phyloP scores from a whole-genome alignment of 1,140 invertebrate genomes.

The Druon quercuslanigerum region DNA sequence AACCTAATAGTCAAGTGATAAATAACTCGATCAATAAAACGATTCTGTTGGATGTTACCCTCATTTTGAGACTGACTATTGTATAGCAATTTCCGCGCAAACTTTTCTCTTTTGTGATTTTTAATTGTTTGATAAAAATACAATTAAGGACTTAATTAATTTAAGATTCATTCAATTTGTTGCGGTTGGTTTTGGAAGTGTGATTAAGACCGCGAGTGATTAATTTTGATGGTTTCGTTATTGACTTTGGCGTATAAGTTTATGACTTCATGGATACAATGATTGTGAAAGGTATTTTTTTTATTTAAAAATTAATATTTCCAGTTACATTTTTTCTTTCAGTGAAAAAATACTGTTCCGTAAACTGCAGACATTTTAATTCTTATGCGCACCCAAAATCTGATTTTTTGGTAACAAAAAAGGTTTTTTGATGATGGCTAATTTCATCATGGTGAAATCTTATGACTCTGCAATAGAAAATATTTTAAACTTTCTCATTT shows the following conservation, averaged over 20 bases:
- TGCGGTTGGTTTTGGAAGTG: neutral
- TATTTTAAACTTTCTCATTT: no score
- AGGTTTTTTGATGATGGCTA: no score
- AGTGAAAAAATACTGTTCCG: no score
- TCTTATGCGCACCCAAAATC: no score
- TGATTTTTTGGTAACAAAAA: no score
- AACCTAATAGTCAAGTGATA: constrained; percentile 17
- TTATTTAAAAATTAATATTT: no score
- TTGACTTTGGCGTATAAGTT: neutral
- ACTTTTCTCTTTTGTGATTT: constrained; percentile 1
- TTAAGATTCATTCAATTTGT: neutral
- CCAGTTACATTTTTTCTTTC: no score
- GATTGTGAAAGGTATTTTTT: constrained; percentile 1
- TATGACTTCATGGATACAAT: neutral
- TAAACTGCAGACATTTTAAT: no score
- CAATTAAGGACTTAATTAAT: no score
- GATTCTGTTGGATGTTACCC: neutral
- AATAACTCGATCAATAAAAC: constrained; percentile 28
- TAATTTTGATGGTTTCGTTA: neutral
- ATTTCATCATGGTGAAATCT: no score
- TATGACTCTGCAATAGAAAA: no score
- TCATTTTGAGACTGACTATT: constrained; percentile 6
- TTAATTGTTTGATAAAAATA: no score
- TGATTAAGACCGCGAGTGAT: neutral
- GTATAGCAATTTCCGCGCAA: neutral